Evolutionary conservation across 1,140 invertebrate species (phyloP).

Genomic region (Drosophila tani): DNA sequence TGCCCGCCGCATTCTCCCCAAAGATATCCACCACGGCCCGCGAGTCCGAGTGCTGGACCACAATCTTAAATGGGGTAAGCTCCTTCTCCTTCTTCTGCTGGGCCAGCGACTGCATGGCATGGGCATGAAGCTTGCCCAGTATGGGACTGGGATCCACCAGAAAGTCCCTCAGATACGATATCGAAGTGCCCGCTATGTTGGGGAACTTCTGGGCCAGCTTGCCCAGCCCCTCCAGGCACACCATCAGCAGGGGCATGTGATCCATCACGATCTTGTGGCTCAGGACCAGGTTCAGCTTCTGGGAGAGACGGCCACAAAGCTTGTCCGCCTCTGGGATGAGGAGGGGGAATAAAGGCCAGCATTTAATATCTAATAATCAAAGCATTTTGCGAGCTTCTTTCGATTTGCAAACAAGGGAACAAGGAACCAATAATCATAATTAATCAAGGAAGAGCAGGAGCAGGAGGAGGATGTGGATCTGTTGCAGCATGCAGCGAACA

Average conservation of each 20-base stretch:
- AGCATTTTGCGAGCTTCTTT: not conserved
- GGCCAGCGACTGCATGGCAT: conserved; percentile 88
- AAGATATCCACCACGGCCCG: conserved; percentile 77
- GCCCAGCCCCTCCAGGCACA: conserved; percentile 97
- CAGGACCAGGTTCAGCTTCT: conserved; percentile 97
- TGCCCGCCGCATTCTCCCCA: conserved; percentile 57
- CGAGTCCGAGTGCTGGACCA: conserved; percentile 85
- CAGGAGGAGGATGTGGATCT: not conserved
- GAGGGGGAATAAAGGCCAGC: accelerated
- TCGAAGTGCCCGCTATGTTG: conserved; percentile 95
- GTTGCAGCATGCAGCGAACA: conserved; percentile 37
- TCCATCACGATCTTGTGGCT: conserved; percentile 96
- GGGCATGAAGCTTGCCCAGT: conserved; percentile 93
- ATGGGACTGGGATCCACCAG: conserved; percentile 98
- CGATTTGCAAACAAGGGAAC: conserved; percentile 40
- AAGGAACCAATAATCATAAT: conserved; percentile 9
- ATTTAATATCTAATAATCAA: not conserved
- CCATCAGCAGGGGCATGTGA: conserved; percentile 97
- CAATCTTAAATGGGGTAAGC: conserved; percentile 77
- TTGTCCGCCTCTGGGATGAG: conserved; percentile 93
- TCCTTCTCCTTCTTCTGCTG: conserved; percentile 87
- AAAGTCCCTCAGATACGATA: conserved; percentile 97
- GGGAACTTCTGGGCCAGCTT: conserved; percentile 98
- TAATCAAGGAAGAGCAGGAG: conserved; percentile 10
- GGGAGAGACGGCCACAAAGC: conserved; percentile 95